Evolutionary conservation across 1,140 invertebrate genomes (phyloP), one percentile per base, ranked within the genome.

Genomic region (Mactra quadrangularis): DNA sequence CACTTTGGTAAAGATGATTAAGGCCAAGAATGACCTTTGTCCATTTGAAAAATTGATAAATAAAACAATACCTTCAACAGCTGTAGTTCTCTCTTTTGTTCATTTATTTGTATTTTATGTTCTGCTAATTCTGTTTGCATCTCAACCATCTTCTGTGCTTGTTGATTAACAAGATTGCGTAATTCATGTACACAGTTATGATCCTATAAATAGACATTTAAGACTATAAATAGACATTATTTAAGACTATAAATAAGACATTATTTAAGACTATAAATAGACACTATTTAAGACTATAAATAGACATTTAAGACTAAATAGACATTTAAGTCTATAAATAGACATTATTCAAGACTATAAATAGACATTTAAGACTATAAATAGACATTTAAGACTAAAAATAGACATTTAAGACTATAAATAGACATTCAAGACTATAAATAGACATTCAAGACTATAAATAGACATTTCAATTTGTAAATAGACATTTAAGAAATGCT

Each of bases 111-210:
- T 87, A 97, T 95, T 86, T 92, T 92, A 50, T 92, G 87, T 70
- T 92, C 92, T 11, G 88, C 79, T 0, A 90, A 78, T 84, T 93
- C 91, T 79, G 96, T 95, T 89, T 98, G 96, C 89, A 97, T 95
- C 83, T 97, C 96, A 22, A 95, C 95, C 31, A 98, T 93, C 92
- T 97, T 97, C 75, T 96, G 95, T 84, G 97, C 96, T 90, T 98
- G 97, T 31, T 96, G 95, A 60, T 96, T 95, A 71, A 98, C 96
- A n/a, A 98, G 91, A 11, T 95, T 95, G 70, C 97, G 94, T 1
- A 99, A 93, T 93, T 98, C 97, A 84, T 96, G 94, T 7, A 98
- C 96, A 92, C 98, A 99, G 90, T 99, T 98, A 90, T 99, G 98
- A 87, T 97, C 96, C 92, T 95, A 84, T 52, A 86, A 66, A 83